Evolutionary conservation across 2,113 vertebrate genomes (phyloP), one percentile per base, ranked within the genome.

Genomic region (Phaethornis superciliosus): DNA sequence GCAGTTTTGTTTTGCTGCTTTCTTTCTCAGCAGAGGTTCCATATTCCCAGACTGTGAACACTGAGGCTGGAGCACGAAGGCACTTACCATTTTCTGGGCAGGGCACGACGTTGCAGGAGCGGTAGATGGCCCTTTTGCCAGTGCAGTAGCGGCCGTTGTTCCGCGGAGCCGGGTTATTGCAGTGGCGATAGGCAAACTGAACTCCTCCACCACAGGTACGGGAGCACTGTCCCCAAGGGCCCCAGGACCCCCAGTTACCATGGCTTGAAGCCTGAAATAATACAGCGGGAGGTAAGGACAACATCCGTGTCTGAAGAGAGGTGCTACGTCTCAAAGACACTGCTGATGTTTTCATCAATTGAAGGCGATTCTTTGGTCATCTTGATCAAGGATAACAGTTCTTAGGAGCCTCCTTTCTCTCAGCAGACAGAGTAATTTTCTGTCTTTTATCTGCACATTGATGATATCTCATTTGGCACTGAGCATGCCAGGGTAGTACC

Each of bases 231-330:
- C 99, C 99, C 99, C 99, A 99, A 0, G 98, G 80, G 3, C 99
- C 99, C 99, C 99, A 99, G 18, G 99, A 99, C 1, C 99, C 99
- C 99, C 99, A 99, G 97, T 99, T 99, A 63, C 99, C 99, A 4
- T 99, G 99, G 92, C 98, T 99, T 47, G 99, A 99, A 52, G 98
- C 98, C 99, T 99, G 97, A 85, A 97, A 98, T 14, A 80, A 95
- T 0, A 80, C 6, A 68, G 49, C 12, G 13, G 33, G 6, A 81
- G 32, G 20, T 85, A 47, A 95, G 67, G 7, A 27, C 1, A 4
- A 26, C 51, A 46, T 22, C 44, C 35, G 35, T 23, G 18, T 2
- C 5, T 8, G 13, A 70, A 58, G 14, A 77, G 49, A 68, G 7
- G 2, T 7, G 10, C 5, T 63, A 12, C 33, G 16, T 32, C 44